phyloP scores from a whole-genome alignment of 2,888 invertebrate genomes.

The Caenorhabditis zanzibari region DNA sequence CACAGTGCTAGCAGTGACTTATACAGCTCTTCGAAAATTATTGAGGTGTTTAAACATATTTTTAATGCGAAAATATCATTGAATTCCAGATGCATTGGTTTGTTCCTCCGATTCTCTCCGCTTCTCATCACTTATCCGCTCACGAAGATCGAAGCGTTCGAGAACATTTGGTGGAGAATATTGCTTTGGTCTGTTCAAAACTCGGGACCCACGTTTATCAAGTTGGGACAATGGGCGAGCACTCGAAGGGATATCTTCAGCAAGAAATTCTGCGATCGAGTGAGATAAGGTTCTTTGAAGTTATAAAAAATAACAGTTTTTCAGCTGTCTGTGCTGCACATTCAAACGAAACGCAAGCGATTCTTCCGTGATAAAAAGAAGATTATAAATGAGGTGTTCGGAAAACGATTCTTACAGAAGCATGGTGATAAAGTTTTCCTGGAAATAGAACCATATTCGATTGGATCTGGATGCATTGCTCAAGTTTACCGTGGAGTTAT shows the following conservation, averaged over 20 bases:
- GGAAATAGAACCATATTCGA: constrained; percentile 84
- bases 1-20: constrained; percentile 18
- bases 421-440: constrained; percentile 81
- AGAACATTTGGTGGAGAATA: constrained; percentile 71
- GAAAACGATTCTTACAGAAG: constrained; percentile 63
- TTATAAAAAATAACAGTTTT: constrained; percentile 14
- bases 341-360: constrained; percentile 73
- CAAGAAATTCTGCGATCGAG: constrained; percentile 84
- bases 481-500: constrained; percentile 84
- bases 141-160: constrained; percentile 56
- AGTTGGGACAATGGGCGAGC: constrained; percentile 86
- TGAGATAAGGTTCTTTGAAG: not conserved
- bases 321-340: constrained; percentile 76
- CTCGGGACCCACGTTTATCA: constrained; percentile 85
- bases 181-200: constrained; percentile 67
- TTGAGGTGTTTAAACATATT: constrained; percentile 37
- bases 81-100: constrained; percentile 64
- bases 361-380: constrained; percentile 72
- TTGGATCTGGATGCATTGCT: constrained; percentile 86
- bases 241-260: constrained; percentile 85
- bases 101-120: constrained; percentile 71
- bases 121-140: constrained; percentile 70
- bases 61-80: too few relatives aligned
- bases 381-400: constrained; percentile 71
- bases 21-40: constrained; percentile 20